These are phyloP conservation scores for Platypus cylindrus DNA, from an alignment of 2,888 invertebrate species.

Conservation along the genomic window DNA sequence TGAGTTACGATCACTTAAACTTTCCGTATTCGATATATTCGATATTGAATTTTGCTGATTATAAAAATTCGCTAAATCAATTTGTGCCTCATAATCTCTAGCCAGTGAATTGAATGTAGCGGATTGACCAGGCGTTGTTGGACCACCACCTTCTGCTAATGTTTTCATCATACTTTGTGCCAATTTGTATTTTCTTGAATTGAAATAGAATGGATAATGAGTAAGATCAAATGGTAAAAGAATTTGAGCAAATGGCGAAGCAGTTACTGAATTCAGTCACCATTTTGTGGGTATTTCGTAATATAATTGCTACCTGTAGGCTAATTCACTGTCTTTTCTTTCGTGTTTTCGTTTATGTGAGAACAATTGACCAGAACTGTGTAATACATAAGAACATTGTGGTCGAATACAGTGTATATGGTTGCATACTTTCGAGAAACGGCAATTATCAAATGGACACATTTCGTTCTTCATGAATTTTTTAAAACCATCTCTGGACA, in stretches of 20 bases:
- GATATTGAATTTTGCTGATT: slow-evolving; percentile 27
- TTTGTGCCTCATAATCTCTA: slow-evolving; percentile 39
- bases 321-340: slow-evolving; percentile 81
- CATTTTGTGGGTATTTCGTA: too few species aligned
- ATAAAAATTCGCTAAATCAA: slow-evolving; percentile 31
- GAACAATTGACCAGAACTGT: slow-evolving; percentile 91
- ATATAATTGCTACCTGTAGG: slow-evolving; percentile 45
- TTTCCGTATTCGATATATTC: slow-evolving; percentile 35
- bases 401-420: slow-evolving; percentile 97
- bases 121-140: slow-evolving; percentile 18
- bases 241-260: too few species aligned
- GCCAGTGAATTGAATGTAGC: slow-evolving; percentile 22
- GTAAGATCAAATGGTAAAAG: too few species aligned
- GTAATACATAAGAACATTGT: slow-evolving; percentile 89
- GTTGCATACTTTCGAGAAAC: slow-evolving; percentile 90
- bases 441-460: slow-evolving; percentile 83
- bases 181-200: slow-evolving; percentile 50
- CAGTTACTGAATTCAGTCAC: too few species aligned
- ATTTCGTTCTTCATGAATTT: slow-evolving; percentile 96
- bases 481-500: slow-evolving; percentile 92
- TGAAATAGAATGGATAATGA: too few species aligned
- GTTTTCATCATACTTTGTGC: slow-evolving; percentile 46
- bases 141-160: slow-evolving; percentile 42
- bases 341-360: slow-evolving; percentile 97
- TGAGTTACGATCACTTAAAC: slow-evolving; percentile 41